Evolutionary conservation across 2,888 invertebrate species (phyloP).

Genomic region (Rotaria socialis): DNA sequence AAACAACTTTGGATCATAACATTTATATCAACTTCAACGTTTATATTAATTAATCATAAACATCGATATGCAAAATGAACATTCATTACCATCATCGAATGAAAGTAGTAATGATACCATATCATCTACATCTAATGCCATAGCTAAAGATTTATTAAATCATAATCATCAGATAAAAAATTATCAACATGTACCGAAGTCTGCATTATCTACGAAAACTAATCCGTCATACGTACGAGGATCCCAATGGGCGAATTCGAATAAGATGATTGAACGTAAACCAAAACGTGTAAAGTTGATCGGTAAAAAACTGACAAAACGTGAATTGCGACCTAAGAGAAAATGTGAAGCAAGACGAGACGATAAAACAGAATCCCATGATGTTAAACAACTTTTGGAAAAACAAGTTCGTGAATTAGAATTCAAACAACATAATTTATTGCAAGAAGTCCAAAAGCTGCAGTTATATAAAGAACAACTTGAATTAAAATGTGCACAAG

Average conservation of each 20-base stretch:
- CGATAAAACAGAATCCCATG: not conserved
- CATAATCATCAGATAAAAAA: not conserved
- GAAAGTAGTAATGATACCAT: not conserved
- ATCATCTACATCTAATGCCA: not conserved
- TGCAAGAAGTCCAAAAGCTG: not conserved
- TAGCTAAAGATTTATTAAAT: not conserved
- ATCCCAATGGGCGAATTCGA: not conserved
- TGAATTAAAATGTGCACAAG: not conserved
- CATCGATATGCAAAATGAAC: not conserved
- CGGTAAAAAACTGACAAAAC: no score
- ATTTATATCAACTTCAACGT: not conserved
- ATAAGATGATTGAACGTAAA: not conserved
- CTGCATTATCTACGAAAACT: not conserved
- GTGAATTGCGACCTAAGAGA: no score
- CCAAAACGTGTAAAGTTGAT: not conserved
- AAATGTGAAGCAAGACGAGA: not conserved
- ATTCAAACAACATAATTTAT: not conserved
- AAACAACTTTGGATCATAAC: not conserved
- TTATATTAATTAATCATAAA: not conserved
- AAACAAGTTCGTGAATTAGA: not conserved
- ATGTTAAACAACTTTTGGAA: not conserved
- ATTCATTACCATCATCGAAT: not conserved
- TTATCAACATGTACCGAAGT: not conserved
- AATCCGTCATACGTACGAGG: not conserved
- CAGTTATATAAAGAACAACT: not conserved